Evolutionary conservation across 1,140 invertebrate genomes (phyloP), one percentile per base, ranked within the genome.

Genomic region (Leptoteleia sp.): DNA sequence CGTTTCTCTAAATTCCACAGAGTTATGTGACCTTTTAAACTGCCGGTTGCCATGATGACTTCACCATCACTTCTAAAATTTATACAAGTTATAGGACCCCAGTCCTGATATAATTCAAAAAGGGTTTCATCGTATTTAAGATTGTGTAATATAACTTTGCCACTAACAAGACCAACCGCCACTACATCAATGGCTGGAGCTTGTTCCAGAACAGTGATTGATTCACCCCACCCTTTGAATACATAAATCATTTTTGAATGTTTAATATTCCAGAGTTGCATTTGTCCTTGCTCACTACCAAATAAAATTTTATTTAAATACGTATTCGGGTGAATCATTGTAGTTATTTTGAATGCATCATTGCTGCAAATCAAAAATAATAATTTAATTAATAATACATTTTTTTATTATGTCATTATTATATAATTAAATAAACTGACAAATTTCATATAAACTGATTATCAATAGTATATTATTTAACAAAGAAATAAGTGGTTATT

Each of bases 241-340:
- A 92, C 93, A 84, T 95, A 94, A 43, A 99, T 91, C 68, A 95
- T 89, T 83, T 94, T 95, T 48, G 92, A 91, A 76, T 93, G 93
- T 54, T 94, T 94, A 3, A 99, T 89, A 90, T 99, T 99, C 95
- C 96, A 97, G 40, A 99, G 87, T 81, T 98, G 96, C 62, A 99
- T 75, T 29, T 90, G 85, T 0, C 98, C 98, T 87, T 99, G 96
- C 50, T 93, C 91, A 80, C 96, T 98, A 8, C 95, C 98, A 42
- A 99, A 87, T n/a, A 99, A 85, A 42, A 99, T 92, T 90, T 99
- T 99, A 85, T 99, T 99, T 1, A 97, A 86, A 84, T 99, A 99
- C 0, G 97, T 97, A 38, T 91, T 93, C 1, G 97, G 98, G 91
- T 99, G 98, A 42, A 94, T 89, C 1, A 98, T 71, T 0, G 94